A percentile compares a stretch with the other conserved stretches of the same genome.
Conservation (phyloP, 2,113 vertebrate species). For the Syngnathus scovelli region DNA sequence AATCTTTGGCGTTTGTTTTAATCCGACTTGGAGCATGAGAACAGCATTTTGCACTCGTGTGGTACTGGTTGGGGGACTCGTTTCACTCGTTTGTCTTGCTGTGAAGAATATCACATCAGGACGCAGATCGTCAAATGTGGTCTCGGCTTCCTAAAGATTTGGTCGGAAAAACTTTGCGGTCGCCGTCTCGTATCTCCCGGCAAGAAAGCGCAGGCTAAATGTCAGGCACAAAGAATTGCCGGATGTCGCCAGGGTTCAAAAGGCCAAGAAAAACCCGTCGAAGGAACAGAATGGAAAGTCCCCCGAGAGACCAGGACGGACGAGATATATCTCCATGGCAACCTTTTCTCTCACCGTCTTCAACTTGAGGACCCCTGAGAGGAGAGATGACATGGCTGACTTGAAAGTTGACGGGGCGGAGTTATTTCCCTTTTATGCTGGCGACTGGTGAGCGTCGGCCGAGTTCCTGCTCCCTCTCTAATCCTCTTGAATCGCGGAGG, state of each 20-base stretch:
- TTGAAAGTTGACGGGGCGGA: slow-evolving; percentile 66
- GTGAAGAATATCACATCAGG: neutral
- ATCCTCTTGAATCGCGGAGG: slow-evolving; percentile 26
- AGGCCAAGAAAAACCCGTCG: slow-evolving; percentile 19
- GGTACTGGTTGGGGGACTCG: neutral
- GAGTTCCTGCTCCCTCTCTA: slow-evolving; percentile 51
- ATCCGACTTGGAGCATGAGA: slow-evolving; percentile 20
- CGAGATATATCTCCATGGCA: slow-evolving; percentile 41
- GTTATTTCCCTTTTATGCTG: slow-evolving; percentile 65
- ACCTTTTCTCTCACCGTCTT: slow-evolving; percentile 21
- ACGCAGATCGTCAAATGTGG: neutral
- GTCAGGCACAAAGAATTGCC: slow-evolving; percentile 51
- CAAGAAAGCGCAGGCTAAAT: slow-evolving; percentile 31
- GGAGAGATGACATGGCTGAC: slow-evolving; percentile 63
- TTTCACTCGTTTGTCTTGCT: neutral
- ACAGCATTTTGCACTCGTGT: slow-evolving; percentile 2
- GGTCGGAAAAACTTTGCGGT: neutral
- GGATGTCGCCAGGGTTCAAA: slow-evolving; percentile 6
- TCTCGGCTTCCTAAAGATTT: slow-evolving; percentile 9
- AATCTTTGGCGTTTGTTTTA: slow-evolving; percentile 24
- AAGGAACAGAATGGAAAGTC: slow-evolving; percentile 40
- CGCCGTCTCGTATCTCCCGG: slow-evolving; percentile 30
- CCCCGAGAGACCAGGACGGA: slow-evolving; percentile 14
- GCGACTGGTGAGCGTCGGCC: slow-evolving; percentile 41
- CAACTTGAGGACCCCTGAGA: slow-evolving; percentile 32